Evolutionary conservation across 2,113 vertebrate genomes (phyloP), one percentile per base, ranked within the genome.

Genomic region (Eulacestoma nigropectus): DNA sequence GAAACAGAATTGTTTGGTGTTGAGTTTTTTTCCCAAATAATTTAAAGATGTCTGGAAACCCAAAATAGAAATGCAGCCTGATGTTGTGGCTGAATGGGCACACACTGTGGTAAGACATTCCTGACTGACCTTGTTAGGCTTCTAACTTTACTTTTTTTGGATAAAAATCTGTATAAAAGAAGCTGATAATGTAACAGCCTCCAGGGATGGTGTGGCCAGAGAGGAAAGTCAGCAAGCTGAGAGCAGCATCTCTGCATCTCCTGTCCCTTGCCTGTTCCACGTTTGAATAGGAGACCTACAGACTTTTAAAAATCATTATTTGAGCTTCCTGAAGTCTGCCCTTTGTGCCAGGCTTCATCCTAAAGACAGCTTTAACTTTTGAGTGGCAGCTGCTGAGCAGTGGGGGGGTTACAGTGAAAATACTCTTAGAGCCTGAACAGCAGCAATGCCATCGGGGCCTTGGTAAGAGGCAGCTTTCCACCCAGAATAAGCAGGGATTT

Each of bases 381-480:
- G 91, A 93, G 30, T 74, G 86, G 33, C 42, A 69, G 49, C 56
- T 75, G 65, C 42, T 95, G 89, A 87, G 90, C 64, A 84, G 3
- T 62, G 37, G 32, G 30, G 46, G 30, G 16, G 42, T 60, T 77
- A 19, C 30, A 75, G 33, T 86, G 50, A 19, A 93, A 89, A 92
- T 82, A 17, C 29, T 53, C 26, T 57, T 18, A 82, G 50, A 47
- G 46, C 39, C 42, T 87, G 53, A 56, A 64, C 37, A n/a, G 37
- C 33, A 87, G 68, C 70, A 83, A 13, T 32, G 39, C 0, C 1
- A 74, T 95, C 78, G 46, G 53, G 57, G 60, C 52, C 64, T 37
- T 87, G 59, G 65, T 95, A 85, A 85, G 73, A 93, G 69, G 55
- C 73, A 94, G 70, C 56, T 88, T 79, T 78, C 80, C 82, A 62